Evolutionary conservation across 2,888 invertebrate genomes (phyloP).

Genomic region (Apeira syringaria): DNA sequence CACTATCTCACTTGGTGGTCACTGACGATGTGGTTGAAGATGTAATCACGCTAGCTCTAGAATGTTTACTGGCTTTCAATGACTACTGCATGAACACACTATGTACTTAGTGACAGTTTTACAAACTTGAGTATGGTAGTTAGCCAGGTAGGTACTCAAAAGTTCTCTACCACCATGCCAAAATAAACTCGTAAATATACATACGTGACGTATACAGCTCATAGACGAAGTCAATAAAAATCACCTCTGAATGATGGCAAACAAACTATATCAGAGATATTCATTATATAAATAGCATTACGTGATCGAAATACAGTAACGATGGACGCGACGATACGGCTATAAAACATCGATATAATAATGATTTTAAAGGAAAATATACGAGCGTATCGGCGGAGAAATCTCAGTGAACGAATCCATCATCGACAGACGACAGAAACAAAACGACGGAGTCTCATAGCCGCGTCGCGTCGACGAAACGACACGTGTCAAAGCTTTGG

Average conservation of each 20-base stretch:
- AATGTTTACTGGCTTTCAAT: too few relatives aligned
- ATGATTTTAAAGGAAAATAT: conserved; percentile 27
- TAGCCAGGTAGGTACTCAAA: too few relatives aligned
- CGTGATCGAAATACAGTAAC: conserved; percentile 28
- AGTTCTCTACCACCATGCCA: too few relatives aligned
- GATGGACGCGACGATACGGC: conserved; percentile 21
- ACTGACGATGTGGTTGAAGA: too few relatives aligned
- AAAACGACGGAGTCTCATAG: conserved; percentile 37
- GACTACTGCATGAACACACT: too few relatives aligned
- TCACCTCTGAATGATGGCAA: conserved; percentile 1
- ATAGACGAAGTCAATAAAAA: conserved; percentile 9
- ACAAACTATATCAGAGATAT: conserved; percentile 12
- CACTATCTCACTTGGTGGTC: too few relatives aligned
- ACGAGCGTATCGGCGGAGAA: conserved; percentile 22
- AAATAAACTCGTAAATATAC: too few relatives aligned
- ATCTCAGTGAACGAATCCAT: not conserved
- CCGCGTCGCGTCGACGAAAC: conserved; percentile 23
- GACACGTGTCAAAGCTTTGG: conserved; percentile 57
- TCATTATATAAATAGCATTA: conserved; percentile 23
- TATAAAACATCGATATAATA: conserved; percentile 21
- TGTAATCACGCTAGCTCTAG: too few relatives aligned
- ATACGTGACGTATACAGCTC: too few relatives aligned
- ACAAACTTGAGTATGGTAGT: too few relatives aligned
- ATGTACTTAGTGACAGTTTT: too few relatives aligned
- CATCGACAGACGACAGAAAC: conserved; percentile 36